These are phyloP conservation scores for human DNA, from an alignment of 2,113 vertebrate genomes.

Conservation along the genomic window DNA sequence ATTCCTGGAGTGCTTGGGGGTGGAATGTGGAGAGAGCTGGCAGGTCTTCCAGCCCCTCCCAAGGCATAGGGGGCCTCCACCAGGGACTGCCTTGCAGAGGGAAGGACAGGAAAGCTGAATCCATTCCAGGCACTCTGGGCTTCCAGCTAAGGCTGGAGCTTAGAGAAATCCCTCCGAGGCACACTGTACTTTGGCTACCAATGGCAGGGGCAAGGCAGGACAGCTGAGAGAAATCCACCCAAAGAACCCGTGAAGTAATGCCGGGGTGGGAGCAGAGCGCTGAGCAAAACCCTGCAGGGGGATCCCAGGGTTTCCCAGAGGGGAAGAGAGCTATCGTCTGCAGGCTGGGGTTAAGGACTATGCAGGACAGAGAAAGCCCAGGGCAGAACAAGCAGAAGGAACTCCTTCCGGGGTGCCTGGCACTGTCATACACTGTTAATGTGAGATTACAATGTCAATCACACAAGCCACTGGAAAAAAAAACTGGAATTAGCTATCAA, in stretches of 20 bases:
- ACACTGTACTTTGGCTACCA: neutral
- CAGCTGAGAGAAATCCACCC: neutral
- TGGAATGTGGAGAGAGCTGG: neutral
- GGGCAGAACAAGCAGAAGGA: neutral
- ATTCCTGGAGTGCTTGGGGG: neutral
- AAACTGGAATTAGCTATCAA: neutral
- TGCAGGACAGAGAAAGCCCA: no score
- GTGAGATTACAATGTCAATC: neutral
- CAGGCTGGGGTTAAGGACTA: neutral
- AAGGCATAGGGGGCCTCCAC: neutral
- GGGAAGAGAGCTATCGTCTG: neutral
- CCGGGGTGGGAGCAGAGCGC: no score
- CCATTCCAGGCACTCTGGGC: neutral
- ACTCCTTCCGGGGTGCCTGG: neutral
- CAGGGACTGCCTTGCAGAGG: neutral
- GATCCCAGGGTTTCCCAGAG: neutral
- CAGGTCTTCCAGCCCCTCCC: no score
- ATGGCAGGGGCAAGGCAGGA: neutral
- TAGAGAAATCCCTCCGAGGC: neutral
- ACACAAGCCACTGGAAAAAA: neutral
- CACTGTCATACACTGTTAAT: neutral
- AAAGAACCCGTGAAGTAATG: rapidly evolving
- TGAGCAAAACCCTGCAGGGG: neutral
- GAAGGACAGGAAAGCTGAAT: neutral
- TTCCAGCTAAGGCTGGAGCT: neutral